Percentiles rank a stretch among this genome's conserved stretches.
Evolutionary conservation across 2,797 vertebrate species (phyloP).

Genomic region (Melanotaenia trifasciata): DNA sequence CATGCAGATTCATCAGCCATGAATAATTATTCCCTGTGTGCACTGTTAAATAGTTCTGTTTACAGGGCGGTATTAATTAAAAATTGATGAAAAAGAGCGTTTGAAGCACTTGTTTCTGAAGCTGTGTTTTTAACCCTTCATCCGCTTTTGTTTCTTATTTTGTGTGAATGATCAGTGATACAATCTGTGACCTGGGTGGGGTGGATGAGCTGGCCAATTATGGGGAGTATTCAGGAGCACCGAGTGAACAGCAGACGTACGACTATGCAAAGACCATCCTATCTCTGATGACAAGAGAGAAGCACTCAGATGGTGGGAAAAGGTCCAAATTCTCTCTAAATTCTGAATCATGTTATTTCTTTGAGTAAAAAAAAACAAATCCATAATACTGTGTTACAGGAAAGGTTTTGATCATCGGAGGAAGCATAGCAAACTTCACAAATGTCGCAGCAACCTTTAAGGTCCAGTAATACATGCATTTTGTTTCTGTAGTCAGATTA

Average conservation of each 20-base stretch:
- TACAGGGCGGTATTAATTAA: conserved; percentile 17
- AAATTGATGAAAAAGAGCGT: conserved; percentile 1
- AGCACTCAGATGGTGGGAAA: conserved; percentile 89
- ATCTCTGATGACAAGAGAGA: conserved; percentile 96
- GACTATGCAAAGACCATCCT: conserved; percentile 99
- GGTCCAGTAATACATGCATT: conserved; percentile 71
- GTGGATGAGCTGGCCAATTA: conserved; percentile 96
- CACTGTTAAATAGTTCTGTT: conserved; percentile 21
- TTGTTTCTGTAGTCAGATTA: not conserved
- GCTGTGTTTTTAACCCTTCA: not conserved
- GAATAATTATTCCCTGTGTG: conserved; percentile 76
- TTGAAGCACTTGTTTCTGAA: not conserved
- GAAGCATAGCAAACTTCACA: conserved; percentile 98
- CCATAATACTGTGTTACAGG: conserved; percentile 75
- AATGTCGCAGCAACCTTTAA: conserved; percentile 98
- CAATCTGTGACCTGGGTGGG: conserved; percentile 96
- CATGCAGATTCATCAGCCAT: conserved; percentile 39
- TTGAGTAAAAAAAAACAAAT: not conserved
- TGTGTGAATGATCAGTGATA: conserved; percentile 85
- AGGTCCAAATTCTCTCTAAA: not conserved
- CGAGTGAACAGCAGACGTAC: conserved; percentile 97
- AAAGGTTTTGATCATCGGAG: conserved; percentile 96
- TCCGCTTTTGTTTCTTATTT: not conserved
- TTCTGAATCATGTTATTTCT: not conserved
- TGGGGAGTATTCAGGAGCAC: conserved; percentile 96